These are phyloP conservation scores for Sphaeridia pumilis DNA, from an alignment of 2,888 invertebrate species.

Conservation along the genomic window DNA sequence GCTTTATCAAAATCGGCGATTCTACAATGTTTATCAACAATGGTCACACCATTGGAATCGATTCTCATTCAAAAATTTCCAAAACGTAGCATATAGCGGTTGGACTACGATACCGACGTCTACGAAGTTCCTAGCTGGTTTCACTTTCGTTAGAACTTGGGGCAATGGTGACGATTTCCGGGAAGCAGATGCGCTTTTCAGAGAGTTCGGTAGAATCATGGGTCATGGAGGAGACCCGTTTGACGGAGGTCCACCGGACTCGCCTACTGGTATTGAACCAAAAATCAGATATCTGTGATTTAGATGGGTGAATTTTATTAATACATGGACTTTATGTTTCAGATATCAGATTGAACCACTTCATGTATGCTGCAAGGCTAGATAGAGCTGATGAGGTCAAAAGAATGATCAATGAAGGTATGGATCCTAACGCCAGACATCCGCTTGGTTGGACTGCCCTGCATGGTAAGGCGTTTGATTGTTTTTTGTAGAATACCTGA, in stretches of 20 bases:
- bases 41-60: neutral
- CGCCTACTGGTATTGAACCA: too few species aligned
- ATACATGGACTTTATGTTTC: neutral
- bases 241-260: too few species aligned
- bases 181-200: too few species aligned
- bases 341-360: neutral
- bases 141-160: neutral
- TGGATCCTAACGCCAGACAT: constrained; percentile 59
- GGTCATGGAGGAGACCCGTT: too few species aligned
- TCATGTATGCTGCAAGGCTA: constrained; percentile 9
- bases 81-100: neutral
- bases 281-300: too few species aligned
- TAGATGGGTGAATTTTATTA: too few species aligned
- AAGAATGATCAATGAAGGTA: constrained; percentile 14
- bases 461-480: constrained; percentile 48
- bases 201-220: too few species aligned
- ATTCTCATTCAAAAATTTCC: neutral
- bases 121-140: neutral
- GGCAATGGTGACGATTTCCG: too few species aligned
- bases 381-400: constrained; percentile 11
- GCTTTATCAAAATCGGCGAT: neutral
- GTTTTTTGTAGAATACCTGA: neutral
- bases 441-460: constrained; percentile 75
- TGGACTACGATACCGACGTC: neutral
- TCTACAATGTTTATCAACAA: neutral